phyloP scores from a whole-genome alignment of 2,797 vertebrate genomes.

The Lemur catta region DNA sequence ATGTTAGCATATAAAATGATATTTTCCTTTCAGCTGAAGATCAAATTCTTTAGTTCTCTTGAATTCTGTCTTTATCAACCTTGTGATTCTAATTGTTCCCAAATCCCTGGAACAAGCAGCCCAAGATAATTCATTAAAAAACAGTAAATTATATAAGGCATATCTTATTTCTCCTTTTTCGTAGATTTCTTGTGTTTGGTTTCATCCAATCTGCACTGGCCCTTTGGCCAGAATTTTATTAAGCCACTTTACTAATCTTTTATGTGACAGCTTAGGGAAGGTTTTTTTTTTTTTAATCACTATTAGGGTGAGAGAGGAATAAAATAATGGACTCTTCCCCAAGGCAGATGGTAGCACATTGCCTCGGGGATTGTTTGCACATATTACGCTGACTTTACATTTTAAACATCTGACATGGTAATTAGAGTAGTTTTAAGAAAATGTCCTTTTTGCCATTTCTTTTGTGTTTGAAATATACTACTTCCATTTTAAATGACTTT shows the following conservation, averaged over 20 bases:
- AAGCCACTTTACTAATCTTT: neutral
- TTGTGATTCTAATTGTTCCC: neutral
- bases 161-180: neutral
- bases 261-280: neutral
- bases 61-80: neutral
- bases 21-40: neutral
- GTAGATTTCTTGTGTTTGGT: neutral
- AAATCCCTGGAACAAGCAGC: neutral
- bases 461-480: neutral
- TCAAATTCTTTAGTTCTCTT: neutral
- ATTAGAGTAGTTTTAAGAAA: constrained; percentile 37
- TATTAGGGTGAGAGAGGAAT: neutral
- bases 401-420: constrained; percentile 53
- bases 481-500: constrained; percentile 59
- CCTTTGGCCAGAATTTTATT: neutral
- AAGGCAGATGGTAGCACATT: neutral
- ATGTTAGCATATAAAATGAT: neutral
- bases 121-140: neutral
- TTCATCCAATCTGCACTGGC: neutral
- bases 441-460: constrained; percentile 25
- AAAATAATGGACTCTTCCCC: neutral
- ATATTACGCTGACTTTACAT: neutral
- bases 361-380: constrained; percentile 10
- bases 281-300: neutral
- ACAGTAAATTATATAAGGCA: neutral